Evolutionary conservation across 2,888 invertebrate genomes (phyloP), one percentile per base, ranked within the genome.

Genomic region (Nymphalis polychloros): DNA sequence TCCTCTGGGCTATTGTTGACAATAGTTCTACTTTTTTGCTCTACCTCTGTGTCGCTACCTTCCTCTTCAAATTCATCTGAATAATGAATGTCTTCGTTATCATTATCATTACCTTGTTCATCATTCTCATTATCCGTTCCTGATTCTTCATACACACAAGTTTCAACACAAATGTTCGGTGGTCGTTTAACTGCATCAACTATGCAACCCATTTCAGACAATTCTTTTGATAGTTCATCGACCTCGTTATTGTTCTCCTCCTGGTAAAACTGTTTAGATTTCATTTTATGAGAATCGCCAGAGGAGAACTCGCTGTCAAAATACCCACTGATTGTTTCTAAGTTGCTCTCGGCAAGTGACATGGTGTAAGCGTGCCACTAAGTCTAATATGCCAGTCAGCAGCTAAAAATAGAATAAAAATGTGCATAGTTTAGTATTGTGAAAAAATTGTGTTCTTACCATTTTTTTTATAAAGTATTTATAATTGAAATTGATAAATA

Each of bases 231-330:
- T 8, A 93, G 78, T 63, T 86, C 88, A 85, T 92, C 86, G 64
- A 93, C 79, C 72, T 91, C 89, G 83, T 93, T 93, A 76, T 93
- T 93, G 74, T 93, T 93, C 75, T 89, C 92, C 76, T 93, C 93
- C 77, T 82, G 84, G 71, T 83, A 86, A 65, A 73, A 78, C 80
- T 84, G 85, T 84, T 86, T 88, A 68, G 79, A 78, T 81, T 81
- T 84, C 79, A 84, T 82, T 74, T 82, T 84, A 76, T 89, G 89
- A 85, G 82, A 84, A 72, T 91, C 92, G 20, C 91, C 92, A 16
- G 89, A 87, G 1, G 89, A 90, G 71, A 78, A 87, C 60, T 87
- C 81, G 23, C 84, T 83, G 73, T 85, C 86, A 72, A 85, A 80
- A 74, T 81, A 87, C 55, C 69, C 76, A 20, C 72, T 78, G 68